Evolutionary conservation across 1,140 invertebrate genomes (phyloP).

Genomic region (Drosophila saltans): DNA sequence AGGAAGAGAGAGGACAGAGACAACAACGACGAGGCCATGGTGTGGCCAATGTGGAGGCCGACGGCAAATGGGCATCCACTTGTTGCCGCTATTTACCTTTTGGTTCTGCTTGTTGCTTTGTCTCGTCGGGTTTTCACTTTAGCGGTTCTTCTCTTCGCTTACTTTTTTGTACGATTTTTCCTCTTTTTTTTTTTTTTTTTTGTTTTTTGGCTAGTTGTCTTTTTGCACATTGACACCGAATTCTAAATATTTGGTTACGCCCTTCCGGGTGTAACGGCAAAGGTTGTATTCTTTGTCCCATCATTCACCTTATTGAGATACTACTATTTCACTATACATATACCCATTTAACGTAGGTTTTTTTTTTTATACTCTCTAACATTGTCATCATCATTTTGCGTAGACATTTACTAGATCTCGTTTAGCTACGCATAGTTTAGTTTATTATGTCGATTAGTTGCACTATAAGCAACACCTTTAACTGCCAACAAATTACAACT

Average conservation of each 20-base stretch:
- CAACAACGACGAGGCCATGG: constrained; percentile 56
- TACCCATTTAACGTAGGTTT: not conserved
- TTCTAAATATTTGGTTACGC: constrained; percentile 46
- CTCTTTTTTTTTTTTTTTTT: constrained; percentile 13
- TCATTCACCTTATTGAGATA: constrained; percentile 34
- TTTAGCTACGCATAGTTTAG: constrained; percentile 77
- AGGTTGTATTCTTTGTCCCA: not conserved
- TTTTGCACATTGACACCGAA: constrained; percentile 52
- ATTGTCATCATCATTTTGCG: constrained; percentile 68
- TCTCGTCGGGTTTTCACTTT: constrained; percentile 59
- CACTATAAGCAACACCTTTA: constrained; percentile 81
- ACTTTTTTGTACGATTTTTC: constrained; percentile 4
- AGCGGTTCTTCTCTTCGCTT: constrained; percentile 36
- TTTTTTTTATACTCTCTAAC: not conserved
- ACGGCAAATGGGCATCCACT: constrained; percentile 66
- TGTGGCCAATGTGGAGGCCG: constrained; percentile 48
- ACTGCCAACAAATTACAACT: constrained; percentile 81
- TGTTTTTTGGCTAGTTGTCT: constrained; percentile 17
- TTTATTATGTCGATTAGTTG: constrained; percentile 79
- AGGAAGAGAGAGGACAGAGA: constrained; percentile 31
- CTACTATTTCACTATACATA: constrained; percentile 20
- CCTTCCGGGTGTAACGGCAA: constrained; percentile 23
- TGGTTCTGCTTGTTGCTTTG: constrained; percentile 62
- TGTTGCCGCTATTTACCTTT: constrained; percentile 78
- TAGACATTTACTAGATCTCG: constrained; percentile 67